These are phyloP conservation scores for Caradrina kadenii DNA, from an alignment of 2,888 invertebrate genomes.

Conservation along the genomic window DNA sequence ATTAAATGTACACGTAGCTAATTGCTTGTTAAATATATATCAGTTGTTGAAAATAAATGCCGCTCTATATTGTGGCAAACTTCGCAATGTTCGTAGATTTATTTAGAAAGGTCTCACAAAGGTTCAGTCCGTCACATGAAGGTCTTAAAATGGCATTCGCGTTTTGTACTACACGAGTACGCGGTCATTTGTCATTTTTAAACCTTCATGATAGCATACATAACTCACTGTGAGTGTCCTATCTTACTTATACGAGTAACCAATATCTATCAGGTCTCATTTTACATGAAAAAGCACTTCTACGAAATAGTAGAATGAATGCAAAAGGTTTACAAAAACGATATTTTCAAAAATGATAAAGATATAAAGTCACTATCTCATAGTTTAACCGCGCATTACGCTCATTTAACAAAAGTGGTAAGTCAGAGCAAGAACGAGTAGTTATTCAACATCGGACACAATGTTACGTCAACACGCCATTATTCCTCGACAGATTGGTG, in stretches of 20 bases:
- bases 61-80: conserved; percentile 48
- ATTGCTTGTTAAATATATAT: conserved; percentile 58
- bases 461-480: conserved; percentile 17
- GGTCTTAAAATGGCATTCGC: conserved; percentile 52
- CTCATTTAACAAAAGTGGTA: conserved; percentile 14
- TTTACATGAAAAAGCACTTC: background rate
- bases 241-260: background rate
- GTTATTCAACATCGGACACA: conserved; percentile 12
- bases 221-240: background rate
- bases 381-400: conserved; percentile 2
- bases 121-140: conserved; percentile 59
- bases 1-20: conserved; percentile 45
- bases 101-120: conserved; percentile 62
- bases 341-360: conserved; percentile 14
- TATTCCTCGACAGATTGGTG: conserved; percentile 24
- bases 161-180: conserved; percentile 33
- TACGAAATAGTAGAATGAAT: background rate
- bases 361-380: conserved; percentile 19
- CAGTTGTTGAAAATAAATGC: conserved; percentile 50
- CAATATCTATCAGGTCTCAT: background rate
- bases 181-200: conserved; percentile 12
- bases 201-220: conserved; percentile 9
- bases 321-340: background rate
- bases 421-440: background rate
- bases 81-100: conserved; percentile 57